Base-by-base conservation (phyloP, 2,113 vertebrate genomes). In the Naja naja region DNA sequence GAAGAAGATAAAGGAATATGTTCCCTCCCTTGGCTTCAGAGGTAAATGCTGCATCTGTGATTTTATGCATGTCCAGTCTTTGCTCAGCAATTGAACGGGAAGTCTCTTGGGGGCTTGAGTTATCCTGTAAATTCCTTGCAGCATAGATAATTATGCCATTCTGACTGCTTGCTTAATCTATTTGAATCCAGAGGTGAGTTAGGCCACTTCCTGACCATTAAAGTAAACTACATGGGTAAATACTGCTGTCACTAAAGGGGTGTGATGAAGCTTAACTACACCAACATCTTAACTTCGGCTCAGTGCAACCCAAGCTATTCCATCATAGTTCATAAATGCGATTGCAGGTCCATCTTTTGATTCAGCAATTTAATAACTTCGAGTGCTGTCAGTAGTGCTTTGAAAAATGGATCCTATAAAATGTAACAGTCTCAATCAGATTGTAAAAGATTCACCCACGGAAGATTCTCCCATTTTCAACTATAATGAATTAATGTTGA, bases 371-470 rank as follows among this genome's bases (percentile, higher is more conserved):
- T 99, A 99, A 99, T 99, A 99, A 99, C 98, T 98, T 98, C 98
- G 96, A 98, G 98, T 98, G 98, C 99, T 99, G 99, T 99, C 99
- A 99, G 98, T 98, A 98, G 97, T 96, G 98, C 98, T 98, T 98
- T 99, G 98, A 99, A 98, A 99, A 99, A 99, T 98, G 97, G 98
- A 98, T 98, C 98, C 99, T 98, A 99, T 99, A 99, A 99, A 99
- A 98, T 98, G 98, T 98, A 99, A 99, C 98, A 98, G 98, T 98
- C 98, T 99, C 98, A 98, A 99, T 99, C 98, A 99, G 98, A 98
- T 97, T 97, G 98, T 97, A 98, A 98, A 98, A 98, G 98, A 98
- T 99, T 98, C 97, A 97, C 97, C 97, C 97, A 97, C 97, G 94
- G 98, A 98, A 97, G 97, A 98, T 96, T 97, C 98, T 95, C 97